Conservation (phyloP, 2,113 vertebrate species). For the Menidia beryllina region DNA sequence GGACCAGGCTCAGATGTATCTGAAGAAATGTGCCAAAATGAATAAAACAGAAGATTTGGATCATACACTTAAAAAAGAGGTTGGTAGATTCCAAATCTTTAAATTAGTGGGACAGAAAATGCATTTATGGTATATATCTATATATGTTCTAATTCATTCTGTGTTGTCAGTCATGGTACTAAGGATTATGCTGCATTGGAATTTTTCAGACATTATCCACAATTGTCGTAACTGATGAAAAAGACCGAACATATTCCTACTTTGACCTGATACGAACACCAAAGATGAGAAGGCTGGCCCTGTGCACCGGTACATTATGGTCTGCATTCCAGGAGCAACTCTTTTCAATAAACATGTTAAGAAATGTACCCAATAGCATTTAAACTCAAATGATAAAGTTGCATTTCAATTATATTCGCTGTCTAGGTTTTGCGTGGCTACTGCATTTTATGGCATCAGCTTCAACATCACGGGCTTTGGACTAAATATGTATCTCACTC, state of each 20-base stretch:
- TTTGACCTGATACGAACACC: conserved; percentile 80
- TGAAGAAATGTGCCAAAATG: conserved; percentile 85
- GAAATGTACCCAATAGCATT: not conserved
- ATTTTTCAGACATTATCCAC: conserved; percentile 72
- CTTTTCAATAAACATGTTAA: not conserved
- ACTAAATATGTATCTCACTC: conserved; percentile 80
- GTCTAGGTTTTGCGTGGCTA: conserved; percentile 76
- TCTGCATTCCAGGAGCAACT: conserved; percentile 39
- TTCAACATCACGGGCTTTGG: conserved; percentile 81
- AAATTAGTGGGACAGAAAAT: conserved; percentile 1
- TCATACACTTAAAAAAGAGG: conserved; percentile 80
- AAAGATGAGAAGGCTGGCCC: conserved; percentile 79
- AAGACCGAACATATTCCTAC: conserved; percentile 71
- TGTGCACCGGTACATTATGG: conserved; percentile 77
- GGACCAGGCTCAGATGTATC: conserved; percentile 83
- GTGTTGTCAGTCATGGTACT: not conserved
- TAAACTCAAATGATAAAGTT: not conserved
- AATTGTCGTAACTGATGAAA: conserved; percentile 56
- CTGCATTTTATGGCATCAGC: conserved; percentile 78
- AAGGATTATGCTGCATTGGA: not conserved
- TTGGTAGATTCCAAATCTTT: conserved; percentile 39
- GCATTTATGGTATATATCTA: not conserved
- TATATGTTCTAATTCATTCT: not conserved
- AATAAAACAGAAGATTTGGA: conserved; percentile 72
- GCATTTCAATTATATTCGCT: conserved; percentile 6